phyloP scores from a whole-genome alignment of 2,797 vertebrate genomes.

The Peromyscus nudipes region DNA sequence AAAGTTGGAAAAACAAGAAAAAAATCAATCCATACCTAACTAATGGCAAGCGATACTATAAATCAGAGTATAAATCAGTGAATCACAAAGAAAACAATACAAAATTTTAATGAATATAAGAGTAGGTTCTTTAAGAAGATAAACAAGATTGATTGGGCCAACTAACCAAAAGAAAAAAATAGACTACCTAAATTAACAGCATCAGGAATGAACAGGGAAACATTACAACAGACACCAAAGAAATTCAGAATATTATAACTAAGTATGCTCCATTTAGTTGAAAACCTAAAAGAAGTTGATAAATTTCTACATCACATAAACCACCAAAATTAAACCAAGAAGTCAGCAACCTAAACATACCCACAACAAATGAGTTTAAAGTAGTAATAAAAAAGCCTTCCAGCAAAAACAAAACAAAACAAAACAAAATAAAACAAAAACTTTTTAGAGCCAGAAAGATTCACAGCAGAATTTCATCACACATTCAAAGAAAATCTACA shows the following conservation, averaged over 20 bases:
- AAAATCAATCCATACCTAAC: background rate
- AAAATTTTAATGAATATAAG: background rate
- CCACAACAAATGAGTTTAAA: background rate
- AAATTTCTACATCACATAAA: background rate
- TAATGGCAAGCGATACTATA: background rate
- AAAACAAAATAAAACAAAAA: background rate
- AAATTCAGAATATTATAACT: background rate
- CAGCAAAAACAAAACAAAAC: background rate
- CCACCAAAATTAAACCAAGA: background rate
- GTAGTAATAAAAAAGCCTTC: background rate
- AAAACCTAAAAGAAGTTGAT: background rate
- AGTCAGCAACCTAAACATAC: background rate
- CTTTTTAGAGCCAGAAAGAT: background rate
- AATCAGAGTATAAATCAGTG: background rate
- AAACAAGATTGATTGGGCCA: background rate
- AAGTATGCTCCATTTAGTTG: background rate
- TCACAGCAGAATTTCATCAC: background rate
- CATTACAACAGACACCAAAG: background rate
- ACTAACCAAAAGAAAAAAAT: background rate
- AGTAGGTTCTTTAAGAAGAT: background rate
- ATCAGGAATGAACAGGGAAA: background rate
- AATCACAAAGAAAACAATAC: background rate
- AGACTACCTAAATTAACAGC: background rate
- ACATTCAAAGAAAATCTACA: background rate
- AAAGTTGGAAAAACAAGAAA: background rate